These are phyloP conservation scores for Danio rerio DNA, from an alignment of 2,113 vertebrate genomes.

Conservation along the genomic window DNA sequence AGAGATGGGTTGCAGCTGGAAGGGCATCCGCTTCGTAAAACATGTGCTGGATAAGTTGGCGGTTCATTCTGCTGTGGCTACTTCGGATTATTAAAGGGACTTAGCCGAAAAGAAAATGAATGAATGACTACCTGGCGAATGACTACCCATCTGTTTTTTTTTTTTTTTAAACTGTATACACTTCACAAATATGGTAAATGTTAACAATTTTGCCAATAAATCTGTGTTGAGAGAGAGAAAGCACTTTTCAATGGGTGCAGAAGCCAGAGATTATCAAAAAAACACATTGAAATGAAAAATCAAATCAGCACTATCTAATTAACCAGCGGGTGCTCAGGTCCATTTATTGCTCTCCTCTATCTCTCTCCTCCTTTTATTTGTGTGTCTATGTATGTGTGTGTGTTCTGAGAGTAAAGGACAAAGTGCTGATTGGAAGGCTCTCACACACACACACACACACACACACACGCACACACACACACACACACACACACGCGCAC, in stretches of 20 bases:
- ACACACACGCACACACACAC: conserved; percentile 30
- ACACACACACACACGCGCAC: conserved; percentile 19
- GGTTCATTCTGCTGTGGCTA: no score
- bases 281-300: conserved; percentile 27
- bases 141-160: no score
- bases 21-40: no score
- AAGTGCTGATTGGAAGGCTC: conserved; percentile 39
- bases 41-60: no score
- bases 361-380: conserved; percentile 1
- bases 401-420: conserved; percentile 9
- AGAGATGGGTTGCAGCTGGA: no score
- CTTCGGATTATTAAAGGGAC: no score
- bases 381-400: conserved; percentile 13
- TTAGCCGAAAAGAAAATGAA: no score
- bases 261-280: not conserved
- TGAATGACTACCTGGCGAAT: no score
- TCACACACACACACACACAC: conserved; percentile 32
- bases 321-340: conserved; percentile 29
- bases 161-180: no score
- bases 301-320: conserved; percentile 46
- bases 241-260: not conserved
- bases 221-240: not conserved
- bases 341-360: conserved; percentile 33
- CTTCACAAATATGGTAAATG: not conserved
- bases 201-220: not conserved